Conservation (phyloP, 2,888 invertebrate species). For the Panzeria rudis region DNA sequence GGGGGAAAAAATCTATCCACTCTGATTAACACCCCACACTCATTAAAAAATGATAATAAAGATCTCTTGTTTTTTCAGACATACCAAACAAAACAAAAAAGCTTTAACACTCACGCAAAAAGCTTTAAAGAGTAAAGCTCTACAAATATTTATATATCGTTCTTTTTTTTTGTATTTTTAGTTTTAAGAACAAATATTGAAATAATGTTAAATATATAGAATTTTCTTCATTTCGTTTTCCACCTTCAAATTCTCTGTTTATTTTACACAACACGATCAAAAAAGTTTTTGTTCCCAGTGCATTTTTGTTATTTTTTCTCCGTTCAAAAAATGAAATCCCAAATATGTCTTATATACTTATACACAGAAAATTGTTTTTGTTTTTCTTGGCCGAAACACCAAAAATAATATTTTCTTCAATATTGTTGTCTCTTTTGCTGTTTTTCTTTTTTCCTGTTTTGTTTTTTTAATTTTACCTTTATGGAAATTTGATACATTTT, state of each 20-base stretch:
- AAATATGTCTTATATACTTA: constrained; percentile 82
- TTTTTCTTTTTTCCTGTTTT: constrained; percentile 66
- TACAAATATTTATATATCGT: background rate
- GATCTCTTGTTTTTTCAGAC: constrained; percentile 5
- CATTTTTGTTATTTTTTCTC: constrained; percentile 74
- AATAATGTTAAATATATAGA: constrained; percentile 6
- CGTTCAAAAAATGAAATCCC: constrained; percentile 77
- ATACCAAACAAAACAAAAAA: constrained; percentile 44
- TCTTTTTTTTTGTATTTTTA: constrained; percentile 30
- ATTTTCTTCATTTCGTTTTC: constrained; percentile 24
- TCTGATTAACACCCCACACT: constrained; percentile 67
- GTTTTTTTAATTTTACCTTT: constrained; percentile 77
- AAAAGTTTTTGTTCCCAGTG: constrained; percentile 31
- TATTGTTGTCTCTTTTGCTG: constrained; percentile 80
- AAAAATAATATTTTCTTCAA: constrained; percentile 56
- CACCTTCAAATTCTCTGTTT: constrained; percentile 54
- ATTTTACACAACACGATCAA: constrained; percentile 17
- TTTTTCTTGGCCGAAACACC: background rate
- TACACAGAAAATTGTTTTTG: constrained; percentile 15
- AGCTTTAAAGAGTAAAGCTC: constrained; percentile 40
- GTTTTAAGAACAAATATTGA: constrained; percentile 22
- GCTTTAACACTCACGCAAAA: constrained; percentile 59
- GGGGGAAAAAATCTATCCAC: constrained; percentile 27
- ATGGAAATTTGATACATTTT: constrained; percentile 82
- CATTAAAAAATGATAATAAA: constrained; percentile 40